phyloP scores from a whole-genome alignment of 2,797 vertebrate species.

The Gymnoscopelus microlampas region DNA sequence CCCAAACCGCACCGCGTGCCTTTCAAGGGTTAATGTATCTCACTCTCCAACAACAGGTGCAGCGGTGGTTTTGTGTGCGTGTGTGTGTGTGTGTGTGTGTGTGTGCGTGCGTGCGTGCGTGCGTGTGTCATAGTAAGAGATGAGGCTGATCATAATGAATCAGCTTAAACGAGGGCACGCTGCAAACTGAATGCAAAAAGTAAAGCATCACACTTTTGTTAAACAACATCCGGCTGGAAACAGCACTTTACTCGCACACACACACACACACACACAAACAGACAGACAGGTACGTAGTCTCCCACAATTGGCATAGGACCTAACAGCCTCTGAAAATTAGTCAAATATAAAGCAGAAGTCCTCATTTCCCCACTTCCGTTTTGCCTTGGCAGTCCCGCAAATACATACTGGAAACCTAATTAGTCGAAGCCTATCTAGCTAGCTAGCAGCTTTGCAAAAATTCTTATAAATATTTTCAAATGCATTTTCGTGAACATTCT shows the following conservation, averaged over 20 bases:
- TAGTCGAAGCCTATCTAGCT: too few relatives aligned
- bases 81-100: background rate
- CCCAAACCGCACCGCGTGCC: background rate
- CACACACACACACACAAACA: background rate
- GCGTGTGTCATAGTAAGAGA: background rate
- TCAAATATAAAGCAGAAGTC: too few relatives aligned
- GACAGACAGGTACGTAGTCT: too few relatives aligned
- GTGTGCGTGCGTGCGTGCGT: conserved; percentile 9
- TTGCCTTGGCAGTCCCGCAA: too few relatives aligned
- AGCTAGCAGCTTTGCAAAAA: too few relatives aligned
- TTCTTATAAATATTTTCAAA: too few relatives aligned
- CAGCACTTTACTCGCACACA: background rate
- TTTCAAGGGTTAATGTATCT: conserved; percentile 6
- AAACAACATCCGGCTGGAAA: background rate
- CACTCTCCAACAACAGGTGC: conserved; percentile 57
- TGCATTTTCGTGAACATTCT: too few relatives aligned
- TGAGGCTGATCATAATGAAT: conserved; percentile 12
- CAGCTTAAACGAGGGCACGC: conserved; percentile 2
- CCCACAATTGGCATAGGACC: too few relatives aligned
- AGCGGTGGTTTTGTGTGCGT: conserved; percentile 24
- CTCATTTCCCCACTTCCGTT: too few relatives aligned
- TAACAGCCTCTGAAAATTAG: too few relatives aligned
- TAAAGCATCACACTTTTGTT: background rate
- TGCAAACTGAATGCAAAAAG: background rate
- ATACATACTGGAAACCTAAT: too few relatives aligned